Percentiles rank a stretch among this genome's conserved stretches.
phyloP scores from a whole-genome alignment of 2,888 invertebrate species.

The Drosophila aldrichi region DNA sequence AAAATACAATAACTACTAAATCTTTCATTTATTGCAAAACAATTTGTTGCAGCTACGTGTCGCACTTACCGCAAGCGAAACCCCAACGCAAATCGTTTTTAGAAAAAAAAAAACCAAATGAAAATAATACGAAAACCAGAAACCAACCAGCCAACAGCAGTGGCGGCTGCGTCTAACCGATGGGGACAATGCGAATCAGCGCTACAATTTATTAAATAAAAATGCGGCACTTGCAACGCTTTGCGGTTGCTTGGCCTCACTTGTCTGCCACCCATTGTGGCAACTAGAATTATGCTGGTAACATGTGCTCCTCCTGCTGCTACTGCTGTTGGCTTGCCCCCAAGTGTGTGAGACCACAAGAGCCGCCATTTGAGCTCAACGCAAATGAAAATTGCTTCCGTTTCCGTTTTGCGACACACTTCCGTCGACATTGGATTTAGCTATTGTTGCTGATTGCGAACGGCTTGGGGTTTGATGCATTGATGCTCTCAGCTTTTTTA shows the following conservation, averaged over 20 bases:
- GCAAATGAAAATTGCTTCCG: conserved; percentile 82
- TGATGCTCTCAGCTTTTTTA: conserved; percentile 18
- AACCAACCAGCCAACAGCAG: conserved; percentile 1
- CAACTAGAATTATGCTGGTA: conserved; percentile 70
- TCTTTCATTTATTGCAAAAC: conserved; percentile 19
- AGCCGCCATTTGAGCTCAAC: conserved; percentile 68
- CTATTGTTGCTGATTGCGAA: conserved; percentile 76
- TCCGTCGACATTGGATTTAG: conserved; percentile 63
- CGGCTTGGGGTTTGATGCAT: conserved; percentile 34
- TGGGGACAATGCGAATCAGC: conserved; percentile 44
- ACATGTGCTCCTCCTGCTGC: conserved; percentile 51
- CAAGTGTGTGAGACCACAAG: conserved; percentile 53
- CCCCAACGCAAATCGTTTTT: conserved; percentile 23
- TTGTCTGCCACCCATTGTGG: conserved; percentile 34
- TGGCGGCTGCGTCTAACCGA: conserved; percentile 1
- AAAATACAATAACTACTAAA: not conserved
- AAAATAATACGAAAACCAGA: conserved; percentile 21
- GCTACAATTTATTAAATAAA: conserved; percentile 69
- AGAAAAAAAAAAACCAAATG: conserved; percentile 28
- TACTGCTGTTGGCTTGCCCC: conserved; percentile 21
- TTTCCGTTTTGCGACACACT: conserved; percentile 66
- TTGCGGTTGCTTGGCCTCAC: conserved; percentile 60
- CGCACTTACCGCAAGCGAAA: conserved; percentile 14
- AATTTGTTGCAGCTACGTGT: conserved; percentile 17
- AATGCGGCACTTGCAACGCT: conserved; percentile 70